Evolutionary conservation across 1,140 invertebrate species (phyloP).

Genomic region (Dendrolimus kikuchii): DNA sequence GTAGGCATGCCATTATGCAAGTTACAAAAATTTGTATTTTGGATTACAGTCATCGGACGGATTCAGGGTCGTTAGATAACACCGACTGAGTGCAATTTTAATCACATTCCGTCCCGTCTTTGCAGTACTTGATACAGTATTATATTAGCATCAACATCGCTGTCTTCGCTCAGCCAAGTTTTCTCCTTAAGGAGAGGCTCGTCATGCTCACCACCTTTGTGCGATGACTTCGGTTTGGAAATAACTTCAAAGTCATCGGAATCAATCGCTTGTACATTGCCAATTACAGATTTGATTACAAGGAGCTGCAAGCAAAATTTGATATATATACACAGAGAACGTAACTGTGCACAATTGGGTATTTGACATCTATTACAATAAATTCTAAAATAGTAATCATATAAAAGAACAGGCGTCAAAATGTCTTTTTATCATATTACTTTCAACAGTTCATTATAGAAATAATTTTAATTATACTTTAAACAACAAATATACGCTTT

Average conservation of each 20-base stretch:
- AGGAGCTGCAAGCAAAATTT: slow-evolving; percentile 7
- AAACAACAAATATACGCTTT: too few species aligned
- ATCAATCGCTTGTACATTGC: slow-evolving; percentile 40
- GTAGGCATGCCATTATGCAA: too few species aligned
- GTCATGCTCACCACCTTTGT: slow-evolving; percentile 31
- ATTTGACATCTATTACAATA: too few species aligned
- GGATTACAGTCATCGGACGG: neutral
- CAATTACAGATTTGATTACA: slow-evolving; percentile 44
- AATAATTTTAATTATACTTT: too few species aligned
- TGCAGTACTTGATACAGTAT: slow-evolving; percentile 60
- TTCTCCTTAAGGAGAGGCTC: slow-evolving; percentile 50
- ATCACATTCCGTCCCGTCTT: slow-evolving; percentile 48
- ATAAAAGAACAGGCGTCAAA: too few species aligned
- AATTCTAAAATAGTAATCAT: too few species aligned
- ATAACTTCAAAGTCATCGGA: slow-evolving; percentile 32
- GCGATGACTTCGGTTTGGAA: slow-evolving; percentile 17
- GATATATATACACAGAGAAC: too few species aligned
- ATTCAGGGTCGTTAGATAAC: neutral
- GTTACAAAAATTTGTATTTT: too few species aligned
- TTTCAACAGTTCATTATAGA: too few species aligned
- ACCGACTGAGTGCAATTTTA: neutral
- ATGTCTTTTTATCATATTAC: too few species aligned
- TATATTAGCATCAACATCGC: slow-evolving; percentile 54
- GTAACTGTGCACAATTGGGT: too few species aligned
- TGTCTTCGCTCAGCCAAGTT: slow-evolving; percentile 50